Conservation (phyloP, 1,140 invertebrate species). For the Neodiprion pinetum region DNA sequence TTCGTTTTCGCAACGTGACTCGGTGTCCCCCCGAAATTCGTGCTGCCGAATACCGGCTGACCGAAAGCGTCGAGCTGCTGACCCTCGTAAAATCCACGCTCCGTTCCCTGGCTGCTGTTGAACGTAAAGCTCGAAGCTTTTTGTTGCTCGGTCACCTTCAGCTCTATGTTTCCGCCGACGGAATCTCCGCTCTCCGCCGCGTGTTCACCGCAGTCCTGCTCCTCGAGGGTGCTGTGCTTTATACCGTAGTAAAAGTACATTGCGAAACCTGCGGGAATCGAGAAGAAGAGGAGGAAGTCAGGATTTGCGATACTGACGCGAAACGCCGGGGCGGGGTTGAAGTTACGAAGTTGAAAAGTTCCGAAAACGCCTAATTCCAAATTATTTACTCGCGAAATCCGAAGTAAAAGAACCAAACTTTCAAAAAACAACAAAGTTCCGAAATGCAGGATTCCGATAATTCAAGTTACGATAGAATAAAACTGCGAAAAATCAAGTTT, state of each 20-base stretch:
- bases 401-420: too few relatives aligned
- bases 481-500: too few relatives aligned
- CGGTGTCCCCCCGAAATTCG: slow-evolving; percentile 52
- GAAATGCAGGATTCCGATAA: too few relatives aligned
- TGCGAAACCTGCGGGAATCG: slow-evolving; percentile 70
- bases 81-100: slow-evolving; percentile 47
- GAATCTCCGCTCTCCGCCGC: slow-evolving; percentile 33
- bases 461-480: too few relatives aligned
- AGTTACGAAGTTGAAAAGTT: too few relatives aligned
- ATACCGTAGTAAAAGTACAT: slow-evolving; percentile 95
- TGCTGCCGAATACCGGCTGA: slow-evolving; percentile 56
- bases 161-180: slow-evolving; percentile 59
- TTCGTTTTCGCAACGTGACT: slow-evolving; percentile 24
- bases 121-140: slow-evolving; percentile 38
- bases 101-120: slow-evolving; percentile 25
- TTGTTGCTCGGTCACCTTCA: slow-evolving; percentile 62
- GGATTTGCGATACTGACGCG: background rate
- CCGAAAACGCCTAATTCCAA: too few relatives aligned
- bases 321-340: background rate
- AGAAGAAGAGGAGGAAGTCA: background rate
- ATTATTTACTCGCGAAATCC: too few relatives aligned
- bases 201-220: slow-evolving; percentile 53
- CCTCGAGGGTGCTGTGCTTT: slow-evolving; percentile 82
- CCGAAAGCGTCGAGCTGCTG: slow-evolving; percentile 56
- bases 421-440: too few relatives aligned